A percentile compares a stretch with the other conserved stretches of the same genome.
Conservation (phyloP, 2,888 invertebrate genomes). For the Tetanocera ferruginea region DNA sequence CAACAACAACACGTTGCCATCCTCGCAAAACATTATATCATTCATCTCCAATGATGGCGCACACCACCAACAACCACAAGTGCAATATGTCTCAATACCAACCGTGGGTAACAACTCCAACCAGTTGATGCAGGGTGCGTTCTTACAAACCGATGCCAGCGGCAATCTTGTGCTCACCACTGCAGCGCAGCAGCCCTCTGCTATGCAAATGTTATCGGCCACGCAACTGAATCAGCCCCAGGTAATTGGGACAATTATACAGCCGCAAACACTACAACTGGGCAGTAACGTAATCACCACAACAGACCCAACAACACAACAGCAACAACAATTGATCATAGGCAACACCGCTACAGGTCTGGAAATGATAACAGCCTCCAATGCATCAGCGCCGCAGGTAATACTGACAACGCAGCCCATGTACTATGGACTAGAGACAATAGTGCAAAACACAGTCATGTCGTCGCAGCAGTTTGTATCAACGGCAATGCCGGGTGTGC, state of each 20-base stretch:
- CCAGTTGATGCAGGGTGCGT: conserved; percentile 73
- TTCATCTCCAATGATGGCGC: conserved; percentile 65
- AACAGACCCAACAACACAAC: conserved; percentile 59
- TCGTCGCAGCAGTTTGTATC: conserved; percentile 89
- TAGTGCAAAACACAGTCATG: conserved; percentile 90
- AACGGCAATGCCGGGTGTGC: conserved; percentile 83
- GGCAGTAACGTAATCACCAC: conserved; percentile 71
- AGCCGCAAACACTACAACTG: conserved; percentile 74
- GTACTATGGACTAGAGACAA: conserved; percentile 87
- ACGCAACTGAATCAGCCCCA: conserved; percentile 74
- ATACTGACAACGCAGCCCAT: conserved; percentile 79
- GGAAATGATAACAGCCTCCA: conserved; percentile 58
- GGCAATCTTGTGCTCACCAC: conserved; percentile 75
- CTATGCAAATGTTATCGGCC: conserved; percentile 74
- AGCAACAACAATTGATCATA: conserved; percentile 60
- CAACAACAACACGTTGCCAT: conserved; percentile 56
- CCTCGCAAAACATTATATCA: conserved; percentile 71
- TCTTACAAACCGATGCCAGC: conserved; percentile 75
- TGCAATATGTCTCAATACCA: conserved; percentile 80
- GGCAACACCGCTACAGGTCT: conserved; percentile 51
- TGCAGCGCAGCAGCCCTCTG: conserved; percentile 64
- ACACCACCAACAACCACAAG: conserved; percentile 74
- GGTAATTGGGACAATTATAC: conserved; percentile 75
- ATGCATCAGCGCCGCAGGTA: conserved; percentile 68
- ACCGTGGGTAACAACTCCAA: conserved; percentile 72